A percentile compares a stretch with the other conserved stretches of the same genome.
phyloP scores from a whole-genome alignment of 2,888 invertebrate species.

The Acrobasis consociella region DNA sequence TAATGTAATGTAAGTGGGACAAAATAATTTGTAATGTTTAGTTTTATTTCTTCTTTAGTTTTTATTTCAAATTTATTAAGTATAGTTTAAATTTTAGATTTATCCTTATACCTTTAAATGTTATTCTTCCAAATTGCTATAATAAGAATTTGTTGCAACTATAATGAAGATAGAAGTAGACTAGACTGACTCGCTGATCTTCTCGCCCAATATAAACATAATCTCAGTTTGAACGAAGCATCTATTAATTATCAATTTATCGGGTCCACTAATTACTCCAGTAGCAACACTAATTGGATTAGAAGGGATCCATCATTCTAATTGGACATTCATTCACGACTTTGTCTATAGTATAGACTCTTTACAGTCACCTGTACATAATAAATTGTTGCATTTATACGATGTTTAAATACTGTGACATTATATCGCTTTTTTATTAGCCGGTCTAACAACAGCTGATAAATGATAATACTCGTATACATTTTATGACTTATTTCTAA shows the following conservation, averaged over 20 bases:
- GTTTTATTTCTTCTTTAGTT: no score
- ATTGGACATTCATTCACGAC: slow-evolving; percentile 49
- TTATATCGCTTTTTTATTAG: neutral
- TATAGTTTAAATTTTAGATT: no score
- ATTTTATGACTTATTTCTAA: no score
- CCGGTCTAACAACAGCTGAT: neutral
- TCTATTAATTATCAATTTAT: slow-evolving; percentile 16
- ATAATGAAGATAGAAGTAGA: no score
- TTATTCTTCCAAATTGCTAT: no score
- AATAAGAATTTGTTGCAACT: no score
- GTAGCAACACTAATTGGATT: slow-evolving; percentile 46
- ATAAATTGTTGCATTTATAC: neutral
- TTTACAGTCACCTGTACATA: neutral
- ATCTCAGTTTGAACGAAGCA: neutral
- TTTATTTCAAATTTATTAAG: no score
- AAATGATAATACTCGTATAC: no score
- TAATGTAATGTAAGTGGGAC: no score
- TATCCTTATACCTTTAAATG: no score
- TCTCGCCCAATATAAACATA: neutral
- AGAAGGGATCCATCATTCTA: slow-evolving; percentile 45
- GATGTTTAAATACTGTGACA: neutral
- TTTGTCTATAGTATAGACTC: neutral
- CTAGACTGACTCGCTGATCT: neutral
- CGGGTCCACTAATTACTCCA: slow-evolving; percentile 35
- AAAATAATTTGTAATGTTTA: no score